These are phyloP conservation scores for Magallana gigas DNA, from an alignment of 1,140 invertebrate species.

Conservation along the genomic window DNA sequence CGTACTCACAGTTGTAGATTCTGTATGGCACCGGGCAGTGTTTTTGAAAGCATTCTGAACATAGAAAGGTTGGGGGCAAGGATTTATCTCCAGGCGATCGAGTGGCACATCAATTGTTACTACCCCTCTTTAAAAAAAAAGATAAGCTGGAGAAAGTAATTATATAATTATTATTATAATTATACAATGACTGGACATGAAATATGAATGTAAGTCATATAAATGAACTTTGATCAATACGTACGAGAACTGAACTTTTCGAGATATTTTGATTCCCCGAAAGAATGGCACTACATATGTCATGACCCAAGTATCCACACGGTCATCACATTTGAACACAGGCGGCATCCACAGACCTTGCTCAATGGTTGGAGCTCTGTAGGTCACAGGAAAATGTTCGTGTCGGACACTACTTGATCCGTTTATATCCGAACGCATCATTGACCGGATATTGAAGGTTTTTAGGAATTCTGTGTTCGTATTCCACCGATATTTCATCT, in stretches of 20 bases:
- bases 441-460: slow-evolving; percentile 59
- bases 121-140: slow-evolving; percentile 87
- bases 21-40: slow-evolving; percentile 94
- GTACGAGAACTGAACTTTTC: slow-evolving; percentile 74
- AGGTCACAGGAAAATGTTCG: slow-evolving; percentile 89
- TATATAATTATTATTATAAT: too few relatives aligned
- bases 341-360: slow-evolving; percentile 95
- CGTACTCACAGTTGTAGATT: slow-evolving; percentile 79
- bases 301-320: slow-evolving; percentile 92
- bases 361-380: slow-evolving; percentile 79
- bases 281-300: slow-evolving; percentile 97
- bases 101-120: slow-evolving; percentile 96
- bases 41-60: slow-evolving; percentile 95
- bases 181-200: too few relatives aligned
- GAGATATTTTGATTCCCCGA: slow-evolving; percentile 82
- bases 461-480: slow-evolving; percentile 61
- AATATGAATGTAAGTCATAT: too few relatives aligned
- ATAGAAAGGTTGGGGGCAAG: slow-evolving; percentile 92
- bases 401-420: slow-evolving; percentile 66
- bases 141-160: too few relatives aligned
- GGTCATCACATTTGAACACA: slow-evolving; percentile 95
- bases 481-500: slow-evolving; percentile 60
- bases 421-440: slow-evolving; percentile 89
- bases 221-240: slow-evolving; percentile 3
- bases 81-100: slow-evolving; percentile 94